These are phyloP conservation scores for Tetanocera ferruginea DNA, from an alignment of 2,888 invertebrate genomes.

Conservation along the genomic window DNA sequence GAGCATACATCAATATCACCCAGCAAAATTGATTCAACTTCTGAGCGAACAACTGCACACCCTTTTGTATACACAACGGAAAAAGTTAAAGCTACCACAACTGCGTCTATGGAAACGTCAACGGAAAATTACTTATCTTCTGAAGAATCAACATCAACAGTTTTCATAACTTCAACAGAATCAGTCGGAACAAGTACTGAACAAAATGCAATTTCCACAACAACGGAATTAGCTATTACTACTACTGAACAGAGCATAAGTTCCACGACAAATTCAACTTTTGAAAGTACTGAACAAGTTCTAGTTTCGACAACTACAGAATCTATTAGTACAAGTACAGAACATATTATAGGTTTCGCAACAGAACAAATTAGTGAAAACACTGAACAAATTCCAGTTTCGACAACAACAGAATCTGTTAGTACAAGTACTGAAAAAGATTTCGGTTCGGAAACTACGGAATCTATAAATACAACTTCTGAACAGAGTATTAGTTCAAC, in stretches of 20 bases:
- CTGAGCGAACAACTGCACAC: too few species aligned
- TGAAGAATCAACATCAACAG: background rate
- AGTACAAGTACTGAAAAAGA: too few species aligned
- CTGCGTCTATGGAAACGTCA: background rate
- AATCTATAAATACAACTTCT: too few species aligned
- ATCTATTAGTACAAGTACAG: too few species aligned
- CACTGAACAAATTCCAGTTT: background rate
- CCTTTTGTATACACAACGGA: too few species aligned
- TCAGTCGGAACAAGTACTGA: background rate
- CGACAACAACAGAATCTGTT: too few species aligned
- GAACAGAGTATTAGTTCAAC: too few species aligned
- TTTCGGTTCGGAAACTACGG: too few species aligned
- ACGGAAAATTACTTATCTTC: background rate
- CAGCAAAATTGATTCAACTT: background rate
- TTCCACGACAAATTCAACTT: background rate
- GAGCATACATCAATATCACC: background rate
- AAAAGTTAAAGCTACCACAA: too few species aligned
- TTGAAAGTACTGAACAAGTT: background rate
- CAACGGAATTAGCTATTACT: background rate
- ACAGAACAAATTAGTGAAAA: background rate
- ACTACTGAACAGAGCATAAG: background rate
- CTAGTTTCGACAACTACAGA: background rate
- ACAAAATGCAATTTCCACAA: background rate
- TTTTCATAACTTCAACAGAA: background rate
- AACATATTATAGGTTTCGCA: background rate